phyloP scores from a whole-genome alignment of 2,113 vertebrate genomes.

The Charadrius vociferus region DNA sequence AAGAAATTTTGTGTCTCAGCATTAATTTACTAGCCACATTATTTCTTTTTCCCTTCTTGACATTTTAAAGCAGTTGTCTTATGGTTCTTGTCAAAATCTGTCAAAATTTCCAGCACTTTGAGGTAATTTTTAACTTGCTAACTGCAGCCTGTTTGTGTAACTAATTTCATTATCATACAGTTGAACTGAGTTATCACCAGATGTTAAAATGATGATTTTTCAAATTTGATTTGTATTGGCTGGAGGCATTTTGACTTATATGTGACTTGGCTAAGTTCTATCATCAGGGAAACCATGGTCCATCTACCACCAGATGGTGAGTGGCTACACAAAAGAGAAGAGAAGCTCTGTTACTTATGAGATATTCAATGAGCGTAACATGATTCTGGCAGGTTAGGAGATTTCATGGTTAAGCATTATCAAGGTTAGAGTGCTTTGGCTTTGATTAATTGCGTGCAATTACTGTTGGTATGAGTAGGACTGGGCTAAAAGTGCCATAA shows the following conservation, averaged over 20 bases:
- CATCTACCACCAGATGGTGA: neutral
- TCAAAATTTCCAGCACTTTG: neutral
- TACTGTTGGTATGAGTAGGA: neutral
- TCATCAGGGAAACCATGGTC: neutral
- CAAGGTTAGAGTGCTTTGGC: neutral
- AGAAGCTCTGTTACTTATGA: neutral
- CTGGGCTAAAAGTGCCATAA: neutral
- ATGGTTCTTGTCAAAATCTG: neutral
- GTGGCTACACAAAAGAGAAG: neutral
- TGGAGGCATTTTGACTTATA: neutral
- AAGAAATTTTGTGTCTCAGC: neutral
- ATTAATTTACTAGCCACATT: neutral
- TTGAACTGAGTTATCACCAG: slow-evolving; percentile 14
- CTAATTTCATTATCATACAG: slow-evolving; percentile 21
- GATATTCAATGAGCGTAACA: neutral
- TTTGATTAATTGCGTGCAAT: neutral
- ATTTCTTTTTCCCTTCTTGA: neutral
- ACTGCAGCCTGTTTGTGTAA: neutral
- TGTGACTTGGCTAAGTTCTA: neutral
- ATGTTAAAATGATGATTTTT: neutral
- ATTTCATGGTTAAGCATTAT: neutral
- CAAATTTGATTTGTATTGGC: slow-evolving; percentile 18
- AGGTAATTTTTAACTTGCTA: neutral
- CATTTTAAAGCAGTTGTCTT: neutral
- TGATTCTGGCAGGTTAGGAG: neutral